Percentiles rank a stretch among this genome's conserved stretches.
These are phyloP conservation scores for Scaptomyza cyrtandrae DNA, from an alignment of 2,888 invertebrate species.

Conservation along the genomic window DNA sequence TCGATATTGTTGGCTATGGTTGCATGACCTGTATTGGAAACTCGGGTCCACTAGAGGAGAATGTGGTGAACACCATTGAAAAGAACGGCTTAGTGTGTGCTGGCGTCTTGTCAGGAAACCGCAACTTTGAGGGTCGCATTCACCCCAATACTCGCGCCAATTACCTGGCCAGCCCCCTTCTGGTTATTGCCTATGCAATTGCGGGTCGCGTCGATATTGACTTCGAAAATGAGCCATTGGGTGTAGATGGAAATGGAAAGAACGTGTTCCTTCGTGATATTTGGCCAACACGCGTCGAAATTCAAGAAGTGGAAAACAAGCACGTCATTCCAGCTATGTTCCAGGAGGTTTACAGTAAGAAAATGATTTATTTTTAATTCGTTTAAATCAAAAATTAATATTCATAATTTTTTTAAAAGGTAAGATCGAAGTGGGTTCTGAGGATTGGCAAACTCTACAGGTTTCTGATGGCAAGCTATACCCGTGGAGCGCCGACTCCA, in stretches of 20 bases:
- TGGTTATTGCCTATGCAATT: conserved; percentile 98
- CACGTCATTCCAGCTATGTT: conserved; percentile 99
- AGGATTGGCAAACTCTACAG: conserved; percentile 92
- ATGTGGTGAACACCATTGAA: conserved; percentile 96
- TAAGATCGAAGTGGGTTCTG: conserved; percentile 95
- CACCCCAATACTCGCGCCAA: conserved; percentile 98
- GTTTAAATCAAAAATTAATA: background rate
- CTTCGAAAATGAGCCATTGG: conserved; percentile 94
- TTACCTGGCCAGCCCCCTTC: conserved; percentile 97
- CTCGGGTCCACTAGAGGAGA: conserved; percentile 96
- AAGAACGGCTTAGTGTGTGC: conserved; percentile 97
- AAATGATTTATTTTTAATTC: background rate
- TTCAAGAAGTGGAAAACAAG: conserved; percentile 94
- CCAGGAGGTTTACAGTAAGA: conserved; percentile 88
- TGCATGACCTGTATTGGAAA: conserved; percentile 99
- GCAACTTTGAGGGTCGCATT: conserved; percentile 99
- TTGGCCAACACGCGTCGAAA: conserved; percentile 96
- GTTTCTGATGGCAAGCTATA: conserved; percentile 94
- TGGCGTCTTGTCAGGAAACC: conserved; percentile 97
- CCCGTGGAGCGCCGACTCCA: conserved; percentile 95
- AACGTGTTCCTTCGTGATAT: conserved; percentile 95
- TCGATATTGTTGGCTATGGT: conserved; percentile 98
- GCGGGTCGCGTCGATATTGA: conserved; percentile 98
- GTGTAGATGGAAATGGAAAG: conserved; percentile 88
- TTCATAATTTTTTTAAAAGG: conserved; percentile 52